Evolutionary conservation across 1,140 invertebrate species (phyloP), one percentile per base, ranked within the genome.

Genomic region (Cydia fagiglandana): DNA sequence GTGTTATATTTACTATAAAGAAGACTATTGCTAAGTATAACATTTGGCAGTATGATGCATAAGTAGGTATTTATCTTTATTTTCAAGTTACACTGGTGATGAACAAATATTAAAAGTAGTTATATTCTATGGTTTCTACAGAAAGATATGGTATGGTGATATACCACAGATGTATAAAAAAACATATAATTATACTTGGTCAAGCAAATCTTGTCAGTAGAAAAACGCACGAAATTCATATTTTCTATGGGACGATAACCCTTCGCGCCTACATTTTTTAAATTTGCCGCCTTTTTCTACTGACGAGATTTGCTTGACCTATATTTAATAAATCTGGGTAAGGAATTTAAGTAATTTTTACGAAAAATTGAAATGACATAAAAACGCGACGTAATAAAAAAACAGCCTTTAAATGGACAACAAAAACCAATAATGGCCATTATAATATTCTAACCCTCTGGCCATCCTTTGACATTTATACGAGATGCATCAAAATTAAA

Each of bases 371-470:
- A 73, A 73, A 73, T 73, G 70, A 73, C 70, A 45, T 73, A 73
- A 73, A 73, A 73, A 73, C 70, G 38, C 30, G 30, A 10, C 64
- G 41, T 68, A 15, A 34, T 68, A 68, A 15, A 68, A 15, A 34
- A 41, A 41, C 28, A 68, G 28, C 64, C 64, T 68, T 68, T 68
- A 68, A 68, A 68, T 34, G 28, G 64, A 68, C 64, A 68, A 68
- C 13, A 68, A 68, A 68, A 68, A 68, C 64, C 28, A 34, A 68
- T 34, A 38, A 68, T 34, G 15, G 30, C 28, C 28, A 15, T 68
- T 34, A 68, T 28, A 9, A 66, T 66, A 38, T 38, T 17, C 15
- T 34, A 68, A 68, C 64, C 30, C 20, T 68, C 30, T 34, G 64
- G 53, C 15, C 20, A n/a, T 30, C 2, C 64, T 56, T 7, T 17